These are phyloP conservation scores for Ceriagrion tenellum DNA, from an alignment of 2,888 invertebrate species.

Conservation along the genomic window DNA sequence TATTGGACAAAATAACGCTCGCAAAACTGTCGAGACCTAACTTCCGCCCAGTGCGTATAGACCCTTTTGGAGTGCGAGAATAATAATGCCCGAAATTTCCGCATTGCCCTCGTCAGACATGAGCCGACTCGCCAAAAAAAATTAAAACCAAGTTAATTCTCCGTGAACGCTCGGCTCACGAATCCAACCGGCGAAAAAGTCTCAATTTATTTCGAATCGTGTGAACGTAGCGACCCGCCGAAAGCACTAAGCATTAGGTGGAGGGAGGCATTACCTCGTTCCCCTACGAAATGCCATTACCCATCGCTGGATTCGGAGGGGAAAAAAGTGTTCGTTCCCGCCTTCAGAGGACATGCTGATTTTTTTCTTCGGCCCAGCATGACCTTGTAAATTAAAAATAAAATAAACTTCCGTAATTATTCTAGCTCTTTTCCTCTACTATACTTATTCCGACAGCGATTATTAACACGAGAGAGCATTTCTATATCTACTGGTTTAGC, in stretches of 20 bases:
- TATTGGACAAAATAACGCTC: background rate
- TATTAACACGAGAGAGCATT: no score
- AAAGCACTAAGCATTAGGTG: background rate
- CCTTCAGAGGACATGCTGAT: background rate
- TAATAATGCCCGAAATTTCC: background rate
- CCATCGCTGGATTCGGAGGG: background rate
- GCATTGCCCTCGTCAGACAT: background rate
- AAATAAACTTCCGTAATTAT: background rate
- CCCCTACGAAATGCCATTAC: background rate
- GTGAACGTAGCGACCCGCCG: background rate
- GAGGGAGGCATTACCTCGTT: background rate
- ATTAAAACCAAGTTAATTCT: background rate
- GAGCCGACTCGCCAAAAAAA: background rate
- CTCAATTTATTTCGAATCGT: conserved; percentile 8
- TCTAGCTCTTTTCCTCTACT: no score
- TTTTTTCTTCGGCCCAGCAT: no score
- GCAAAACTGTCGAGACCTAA: background rate
- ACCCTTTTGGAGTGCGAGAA: background rate
- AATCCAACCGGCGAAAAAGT: background rate
- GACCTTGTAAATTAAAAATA: background rate
- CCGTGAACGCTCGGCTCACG: background rate
- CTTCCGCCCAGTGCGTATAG: background rate
- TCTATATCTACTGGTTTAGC: no score
- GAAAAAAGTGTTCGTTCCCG: background rate
- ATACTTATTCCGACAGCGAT: no score